Conservation (phyloP, 2,113 vertebrate genomes). For the Chionomys nivalis region DNA sequence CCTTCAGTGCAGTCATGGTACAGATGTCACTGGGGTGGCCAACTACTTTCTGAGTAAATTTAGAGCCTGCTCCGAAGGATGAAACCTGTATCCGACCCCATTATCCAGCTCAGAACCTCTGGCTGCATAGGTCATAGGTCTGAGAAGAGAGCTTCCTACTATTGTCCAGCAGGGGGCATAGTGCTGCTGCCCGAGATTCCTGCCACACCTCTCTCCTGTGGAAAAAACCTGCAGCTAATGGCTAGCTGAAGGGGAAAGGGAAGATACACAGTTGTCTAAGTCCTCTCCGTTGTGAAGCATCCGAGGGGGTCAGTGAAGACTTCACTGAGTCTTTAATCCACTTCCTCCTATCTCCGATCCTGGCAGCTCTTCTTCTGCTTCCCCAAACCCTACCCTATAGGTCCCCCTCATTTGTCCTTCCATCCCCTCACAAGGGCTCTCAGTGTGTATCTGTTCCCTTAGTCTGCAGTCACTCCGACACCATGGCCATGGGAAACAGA, state of each 20-base stretch:
- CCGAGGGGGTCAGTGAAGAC: neutral
- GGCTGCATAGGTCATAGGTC: no score
- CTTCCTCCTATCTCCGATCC: neutral
- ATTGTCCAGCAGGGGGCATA: neutral
- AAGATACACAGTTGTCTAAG: neutral
- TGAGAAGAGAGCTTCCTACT: no score
- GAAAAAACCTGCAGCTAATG: no score
- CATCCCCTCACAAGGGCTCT: accelerated
- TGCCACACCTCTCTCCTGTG: no score
- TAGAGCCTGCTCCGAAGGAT: no score
- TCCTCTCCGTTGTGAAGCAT: neutral
- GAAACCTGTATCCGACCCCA: no score
- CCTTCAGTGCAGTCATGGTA: no score
- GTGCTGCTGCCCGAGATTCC: neutral
- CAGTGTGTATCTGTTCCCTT: neutral
- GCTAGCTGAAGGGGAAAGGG: no score
- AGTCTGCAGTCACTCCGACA: neutral
- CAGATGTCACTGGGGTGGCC: no score
- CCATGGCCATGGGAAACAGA: neutral
- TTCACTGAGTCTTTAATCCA: neutral
- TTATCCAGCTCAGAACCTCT: no score
- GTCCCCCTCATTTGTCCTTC: neutral
- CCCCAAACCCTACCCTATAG: no score
- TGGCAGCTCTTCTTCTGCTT: neutral
- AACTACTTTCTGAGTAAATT: no score